phyloP scores from a whole-genome alignment of 2,797 vertebrate genomes.

The Lophotriccus pileatus region DNA sequence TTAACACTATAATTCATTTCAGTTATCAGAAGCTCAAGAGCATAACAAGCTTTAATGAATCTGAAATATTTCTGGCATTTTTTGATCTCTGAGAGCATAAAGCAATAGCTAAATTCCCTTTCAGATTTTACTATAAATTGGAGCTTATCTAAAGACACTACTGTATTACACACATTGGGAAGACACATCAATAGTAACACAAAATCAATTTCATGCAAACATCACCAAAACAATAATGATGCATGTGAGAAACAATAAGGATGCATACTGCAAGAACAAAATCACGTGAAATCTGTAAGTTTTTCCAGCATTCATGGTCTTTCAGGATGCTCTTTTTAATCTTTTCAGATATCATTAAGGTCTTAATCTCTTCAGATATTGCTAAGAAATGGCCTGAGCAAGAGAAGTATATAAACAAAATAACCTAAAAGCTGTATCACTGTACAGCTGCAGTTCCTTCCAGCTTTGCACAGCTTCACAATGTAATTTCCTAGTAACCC shows the following conservation, averaged over 20 bases:
- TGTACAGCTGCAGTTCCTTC: slow-evolving; percentile 17
- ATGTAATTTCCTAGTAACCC: slow-evolving; percentile 43
- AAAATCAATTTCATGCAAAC: slow-evolving; percentile 19
- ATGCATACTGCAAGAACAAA: slow-evolving; percentile 48
- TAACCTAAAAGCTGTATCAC: slow-evolving; percentile 48
- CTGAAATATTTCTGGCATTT: slow-evolving; percentile 4
- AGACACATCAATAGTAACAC: slow-evolving; percentile 32
- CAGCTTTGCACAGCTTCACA: slow-evolving; percentile 4
- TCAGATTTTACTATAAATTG: slow-evolving; percentile 53
- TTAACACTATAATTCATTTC: background rate
- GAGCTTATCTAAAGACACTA: slow-evolving; percentile 42
- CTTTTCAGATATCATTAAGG: slow-evolving; percentile 56
- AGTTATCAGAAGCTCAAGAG: background rate
- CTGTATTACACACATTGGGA: slow-evolving; percentile 6
- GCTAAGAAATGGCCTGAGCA: background rate
- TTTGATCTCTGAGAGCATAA: background rate
- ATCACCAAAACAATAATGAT: background rate
- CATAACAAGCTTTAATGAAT: background rate
- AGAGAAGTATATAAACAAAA: slow-evolving; percentile 62
- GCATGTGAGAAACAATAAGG: background rate
- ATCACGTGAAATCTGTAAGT: background rate
- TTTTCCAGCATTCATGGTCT: background rate
- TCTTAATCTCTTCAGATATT: slow-evolving; percentile 58
- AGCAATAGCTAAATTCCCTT: slow-evolving; percentile 35
- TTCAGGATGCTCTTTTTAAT: slow-evolving; percentile 19